Evolutionary conservation across 2,888 invertebrate species (phyloP).

Genomic region (Ichneumoninae sp.): DNA sequence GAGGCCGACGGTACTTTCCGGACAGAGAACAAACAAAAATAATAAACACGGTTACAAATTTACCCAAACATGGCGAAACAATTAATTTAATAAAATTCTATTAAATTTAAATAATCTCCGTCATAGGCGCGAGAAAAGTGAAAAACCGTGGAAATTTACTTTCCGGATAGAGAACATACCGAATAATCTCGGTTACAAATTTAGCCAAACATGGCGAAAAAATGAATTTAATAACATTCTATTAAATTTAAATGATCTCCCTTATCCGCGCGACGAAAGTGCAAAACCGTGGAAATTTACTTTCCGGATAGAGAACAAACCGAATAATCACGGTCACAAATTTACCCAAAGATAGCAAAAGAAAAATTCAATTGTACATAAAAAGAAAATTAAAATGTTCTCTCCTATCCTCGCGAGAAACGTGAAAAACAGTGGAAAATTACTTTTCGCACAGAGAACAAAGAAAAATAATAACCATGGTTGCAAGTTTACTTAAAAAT

Average conservation of each 20-base stretch:
- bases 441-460: background rate
- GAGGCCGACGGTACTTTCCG: slow-evolving; percentile 68
- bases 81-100: background rate
- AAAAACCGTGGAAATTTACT: slow-evolving; percentile 12
- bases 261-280: background rate
- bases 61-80: background rate
- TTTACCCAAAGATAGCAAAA: background rate
- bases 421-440: background rate
- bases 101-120: background rate
- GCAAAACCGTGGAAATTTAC: background rate
- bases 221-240: background rate
- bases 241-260: background rate
- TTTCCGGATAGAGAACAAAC: slow-evolving; percentile 12
- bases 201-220: background rate
- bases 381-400: background rate
- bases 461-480: slow-evolving; percentile 10
- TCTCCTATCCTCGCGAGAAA: background rate
- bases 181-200: slow-evolving; percentile 2
- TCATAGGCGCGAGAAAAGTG: background rate
- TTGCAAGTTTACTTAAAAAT: background rate
- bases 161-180: slow-evolving; percentile 1
- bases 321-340: slow-evolving; percentile 1
- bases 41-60: slow-evolving; percentile 12
- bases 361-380: no score
- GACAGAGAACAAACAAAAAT: slow-evolving; percentile 15